Conservation (phyloP, 1,140 invertebrate species). For the Drosophila grimshawi region DNA sequence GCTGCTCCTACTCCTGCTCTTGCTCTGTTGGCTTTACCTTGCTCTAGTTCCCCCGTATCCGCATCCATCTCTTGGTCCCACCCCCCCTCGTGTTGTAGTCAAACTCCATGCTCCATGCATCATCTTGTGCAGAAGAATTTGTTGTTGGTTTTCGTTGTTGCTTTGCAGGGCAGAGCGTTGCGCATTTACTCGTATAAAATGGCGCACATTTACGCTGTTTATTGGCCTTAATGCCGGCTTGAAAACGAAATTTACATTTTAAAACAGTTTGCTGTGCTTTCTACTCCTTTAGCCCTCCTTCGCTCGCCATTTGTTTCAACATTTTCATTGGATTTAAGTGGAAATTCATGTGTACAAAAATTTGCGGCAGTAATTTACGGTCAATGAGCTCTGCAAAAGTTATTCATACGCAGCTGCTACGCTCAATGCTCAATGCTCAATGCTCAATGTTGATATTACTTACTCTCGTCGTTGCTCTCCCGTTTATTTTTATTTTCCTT, state of each 20-base stretch:
- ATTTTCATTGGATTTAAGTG: constrained; percentile 83
- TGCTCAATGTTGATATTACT: constrained; percentile 24
- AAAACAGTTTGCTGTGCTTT: constrained; percentile 74
- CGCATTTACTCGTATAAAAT: constrained; percentile 72
- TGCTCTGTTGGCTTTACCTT: background rate
- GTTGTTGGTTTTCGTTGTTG: constrained; percentile 40
- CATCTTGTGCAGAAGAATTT: constrained; percentile 41
- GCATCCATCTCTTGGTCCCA: constrained; percentile 18
- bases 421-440: background rate
- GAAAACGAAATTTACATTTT: constrained; percentile 80
- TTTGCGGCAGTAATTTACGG: constrained; percentile 76
- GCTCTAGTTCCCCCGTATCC: background rate
- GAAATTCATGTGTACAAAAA: constrained; percentile 83
- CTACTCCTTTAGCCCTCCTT: constrained; percentile 35
- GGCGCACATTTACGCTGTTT: constrained; percentile 80
- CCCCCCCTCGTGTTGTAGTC: background rate
- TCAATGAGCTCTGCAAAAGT: constrained; percentile 71
- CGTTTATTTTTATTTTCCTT: background rate
- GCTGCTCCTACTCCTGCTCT: constrained; percentile 1
- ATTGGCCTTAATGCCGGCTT: constrained; percentile 81
- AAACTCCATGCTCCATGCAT: constrained; percentile 35
- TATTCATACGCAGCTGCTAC: constrained; percentile 52
- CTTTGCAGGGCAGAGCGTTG: constrained; percentile 52
- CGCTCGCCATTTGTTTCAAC: constrained; percentile 69
- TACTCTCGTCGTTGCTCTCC: background rate